Percentiles rank a stretch among this genome's conserved stretches.
These are phyloP conservation scores for Cantharis nigra DNA, from an alignment of 2,888 invertebrate species.

Conservation along the genomic window DNA sequence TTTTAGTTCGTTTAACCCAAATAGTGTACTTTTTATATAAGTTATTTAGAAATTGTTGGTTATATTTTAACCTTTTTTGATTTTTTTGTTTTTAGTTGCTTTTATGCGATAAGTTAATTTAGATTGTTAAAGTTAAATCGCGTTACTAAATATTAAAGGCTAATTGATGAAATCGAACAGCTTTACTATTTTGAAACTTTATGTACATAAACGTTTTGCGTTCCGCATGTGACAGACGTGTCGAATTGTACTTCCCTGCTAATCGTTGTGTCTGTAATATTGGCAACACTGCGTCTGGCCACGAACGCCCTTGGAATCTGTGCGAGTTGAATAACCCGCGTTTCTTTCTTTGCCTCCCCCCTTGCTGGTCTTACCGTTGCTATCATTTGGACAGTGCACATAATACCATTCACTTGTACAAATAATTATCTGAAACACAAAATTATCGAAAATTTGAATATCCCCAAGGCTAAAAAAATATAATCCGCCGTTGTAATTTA, in stretches of 20 bases:
- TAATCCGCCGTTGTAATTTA: not conserved
- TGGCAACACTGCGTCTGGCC: slow-evolving; percentile 38
- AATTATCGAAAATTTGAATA: not conserved
- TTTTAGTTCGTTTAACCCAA: slow-evolving; percentile 4
- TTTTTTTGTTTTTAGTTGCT: not conserved
- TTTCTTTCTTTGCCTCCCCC: slow-evolving; percentile 18
- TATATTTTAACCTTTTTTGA: not conserved
- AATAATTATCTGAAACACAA: not conserved
- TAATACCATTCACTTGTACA: not conserved
- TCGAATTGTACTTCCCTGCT: slow-evolving; percentile 19
- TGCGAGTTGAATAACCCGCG: slow-evolving; percentile 38
- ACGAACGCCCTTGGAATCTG: slow-evolving; percentile 39
- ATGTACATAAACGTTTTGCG: not conserved
- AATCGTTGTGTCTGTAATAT: slow-evolving; percentile 20
- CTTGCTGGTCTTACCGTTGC: slow-evolving; percentile 21
- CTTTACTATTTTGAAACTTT: not conserved
- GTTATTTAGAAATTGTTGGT: not conserved
- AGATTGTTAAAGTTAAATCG: not conserved
- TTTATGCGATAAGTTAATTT: too few species aligned
- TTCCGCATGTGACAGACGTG: slow-evolving; percentile 20
- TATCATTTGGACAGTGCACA: slow-evolving; percentile 18
- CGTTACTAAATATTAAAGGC: not conserved
- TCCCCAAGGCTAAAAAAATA: not conserved
- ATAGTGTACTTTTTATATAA: not conserved
- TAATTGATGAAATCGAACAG: not conserved